Conservation (phyloP, 2,113 vertebrate genomes). For the Egretta garzetta region DNA sequence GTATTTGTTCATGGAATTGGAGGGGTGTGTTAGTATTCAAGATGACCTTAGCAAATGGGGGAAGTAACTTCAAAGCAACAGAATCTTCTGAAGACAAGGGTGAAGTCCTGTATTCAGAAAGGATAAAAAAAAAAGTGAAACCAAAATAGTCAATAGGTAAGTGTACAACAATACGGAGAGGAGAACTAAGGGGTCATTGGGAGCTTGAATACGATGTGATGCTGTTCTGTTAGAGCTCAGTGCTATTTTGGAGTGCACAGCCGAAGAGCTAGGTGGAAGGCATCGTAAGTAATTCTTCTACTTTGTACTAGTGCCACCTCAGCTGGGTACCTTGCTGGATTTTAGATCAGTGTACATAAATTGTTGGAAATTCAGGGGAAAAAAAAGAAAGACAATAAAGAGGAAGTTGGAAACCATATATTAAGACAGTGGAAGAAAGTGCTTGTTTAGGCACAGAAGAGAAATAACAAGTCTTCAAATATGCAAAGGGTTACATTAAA, state of each 20-base stretch:
- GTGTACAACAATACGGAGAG: neutral
- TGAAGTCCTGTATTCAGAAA: neutral
- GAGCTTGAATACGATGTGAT: neutral
- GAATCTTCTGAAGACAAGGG: neutral
- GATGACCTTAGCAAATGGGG: neutral
- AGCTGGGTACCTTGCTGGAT: neutral
- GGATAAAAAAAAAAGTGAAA: neutral
- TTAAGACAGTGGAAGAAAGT: neutral
- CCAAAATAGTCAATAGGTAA: neutral
- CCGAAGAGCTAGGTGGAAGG: neutral
- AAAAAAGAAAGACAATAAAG: neutral
- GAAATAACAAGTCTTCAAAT: neutral
- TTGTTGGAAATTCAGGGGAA: neutral
- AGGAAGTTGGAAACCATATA: neutral
- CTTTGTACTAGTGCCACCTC: neutral
- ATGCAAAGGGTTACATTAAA: neutral
- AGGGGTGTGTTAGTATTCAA: neutral
- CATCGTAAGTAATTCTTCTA: fast-evolving
- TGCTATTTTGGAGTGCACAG: neutral
- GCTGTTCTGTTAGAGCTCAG: neutral
- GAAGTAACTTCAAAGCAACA: neutral
- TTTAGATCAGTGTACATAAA: neutral
- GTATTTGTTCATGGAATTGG: neutral
- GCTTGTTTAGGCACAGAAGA: neutral
- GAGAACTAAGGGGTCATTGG: neutral